Base-by-base conservation (phyloP, 2,888 invertebrate species). In the Eugnorisma glareosa region DNA sequence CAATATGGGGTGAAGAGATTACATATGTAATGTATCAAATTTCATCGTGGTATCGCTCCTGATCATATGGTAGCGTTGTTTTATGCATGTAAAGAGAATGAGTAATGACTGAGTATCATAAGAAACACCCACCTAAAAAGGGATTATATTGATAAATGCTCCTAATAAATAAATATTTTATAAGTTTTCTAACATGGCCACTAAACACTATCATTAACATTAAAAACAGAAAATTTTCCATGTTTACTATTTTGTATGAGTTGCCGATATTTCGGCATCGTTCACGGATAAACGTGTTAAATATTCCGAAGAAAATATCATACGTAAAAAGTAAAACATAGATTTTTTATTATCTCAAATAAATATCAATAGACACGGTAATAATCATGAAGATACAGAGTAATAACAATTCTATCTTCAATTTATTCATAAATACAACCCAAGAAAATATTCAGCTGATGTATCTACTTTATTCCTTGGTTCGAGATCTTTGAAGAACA, bases 1-100 rank as follows among this genome's bases (percentile, higher is more conserved):
- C 85, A 85, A 71, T 82, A 63, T 66, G 21, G 68, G 64, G 54
- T 73, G 75, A 63, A 71, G 75, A 63, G 75, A 80, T 82, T 82
- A 59, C 51, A 28, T 48, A 63, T 67, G 67, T 67, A 82, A 82
- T 73, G 24, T 74, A 79, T 77, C 77, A 75, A n/a, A n/a, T n/a
- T n/a, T 77, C 86, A 64, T 67, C 79, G 28, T 73, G 72, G 70
- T 77, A 77, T 59, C 66, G 45, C n/a, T 37, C 66, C 59, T n/a
- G 48, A 76, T 82, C 73, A 82, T 63, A 73, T 63, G 72, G 54
- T 8, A 48, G 51, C 70, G 51, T 63, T 77, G 75, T 77, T 73
- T 48, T 59, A 37, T 31, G 63, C 35, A 64, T 57, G 57, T 48
- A 51, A 72, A 64, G 78, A 66, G 48, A 82, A 64, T 72, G 68